Conservation (phyloP, 2,113 vertebrate species). For the Dicrurus megarhynchus region DNA sequence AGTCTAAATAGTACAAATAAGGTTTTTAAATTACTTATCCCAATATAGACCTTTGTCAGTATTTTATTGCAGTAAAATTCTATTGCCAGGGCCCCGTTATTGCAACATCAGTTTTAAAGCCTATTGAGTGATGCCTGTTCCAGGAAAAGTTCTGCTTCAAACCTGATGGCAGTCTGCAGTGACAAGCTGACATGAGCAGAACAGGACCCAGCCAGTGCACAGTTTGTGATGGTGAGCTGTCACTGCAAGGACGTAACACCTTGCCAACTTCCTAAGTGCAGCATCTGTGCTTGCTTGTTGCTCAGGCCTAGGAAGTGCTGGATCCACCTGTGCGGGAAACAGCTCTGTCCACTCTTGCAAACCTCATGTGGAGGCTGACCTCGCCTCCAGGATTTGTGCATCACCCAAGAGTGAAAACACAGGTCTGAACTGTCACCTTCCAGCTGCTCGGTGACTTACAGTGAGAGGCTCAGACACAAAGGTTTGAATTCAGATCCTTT, state of each 20-base stretch:
- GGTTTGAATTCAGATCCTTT: background rate
- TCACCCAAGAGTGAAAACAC: background rate
- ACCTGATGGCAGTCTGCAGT: slow-evolving; percentile 15
- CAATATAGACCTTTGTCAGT: slow-evolving; percentile 61
- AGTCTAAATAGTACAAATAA: slow-evolving; percentile 58
- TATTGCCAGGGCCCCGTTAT: slow-evolving; percentile 56
- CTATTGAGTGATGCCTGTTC: background rate
- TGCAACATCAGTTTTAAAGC: slow-evolving; percentile 53
- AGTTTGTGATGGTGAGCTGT: background rate
- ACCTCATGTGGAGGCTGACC: background rate
- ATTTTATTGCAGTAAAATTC: slow-evolving; percentile 63
- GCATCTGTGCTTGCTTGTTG: background rate
- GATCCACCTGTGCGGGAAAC: background rate
- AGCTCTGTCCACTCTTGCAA: background rate
- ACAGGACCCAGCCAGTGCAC: background rate
- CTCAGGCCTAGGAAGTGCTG: background rate
- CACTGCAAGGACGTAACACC: background rate
- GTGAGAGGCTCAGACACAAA: slow-evolving; percentile 15
- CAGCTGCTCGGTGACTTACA: background rate
- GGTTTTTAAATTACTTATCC: slow-evolving; percentile 51
- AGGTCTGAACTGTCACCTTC: background rate
- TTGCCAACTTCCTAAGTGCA: background rate
- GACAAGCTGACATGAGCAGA: background rate
- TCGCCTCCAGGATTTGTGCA: background rate
- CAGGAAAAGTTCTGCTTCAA: slow-evolving; percentile 28